A percentile compares a stretch with the other conserved stretches of the same genome.
These are phyloP conservation scores for Otolemur garnettii DNA, from an alignment of 2,113 vertebrate species.

Conservation along the genomic window DNA sequence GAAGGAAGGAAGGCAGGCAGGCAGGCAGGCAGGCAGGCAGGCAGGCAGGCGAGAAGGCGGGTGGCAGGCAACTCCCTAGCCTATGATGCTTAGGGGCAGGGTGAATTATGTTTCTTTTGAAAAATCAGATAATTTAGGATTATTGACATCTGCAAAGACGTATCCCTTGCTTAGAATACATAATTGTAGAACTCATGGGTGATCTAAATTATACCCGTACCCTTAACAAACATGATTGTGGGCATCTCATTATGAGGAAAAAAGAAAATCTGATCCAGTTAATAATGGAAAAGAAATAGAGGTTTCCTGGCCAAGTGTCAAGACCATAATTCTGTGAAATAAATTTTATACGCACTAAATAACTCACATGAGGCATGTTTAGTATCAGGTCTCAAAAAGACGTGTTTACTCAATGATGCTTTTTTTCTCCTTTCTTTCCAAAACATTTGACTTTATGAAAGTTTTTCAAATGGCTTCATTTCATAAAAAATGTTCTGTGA, in stretches of 20 bases:
- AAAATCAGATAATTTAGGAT: neutral
- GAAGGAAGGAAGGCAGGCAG: neutral
- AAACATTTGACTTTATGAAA: constrained; percentile 16
- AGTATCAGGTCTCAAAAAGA: neutral
- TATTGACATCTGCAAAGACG: neutral
- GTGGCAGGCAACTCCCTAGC: neutral
- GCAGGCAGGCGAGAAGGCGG: too few species aligned
- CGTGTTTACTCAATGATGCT: constrained; percentile 12
- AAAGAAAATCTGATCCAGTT: neutral
- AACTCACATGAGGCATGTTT: neutral
- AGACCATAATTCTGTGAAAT: neutral
- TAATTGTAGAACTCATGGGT: neutral
- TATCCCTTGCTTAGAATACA: neutral
- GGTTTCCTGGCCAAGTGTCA: neutral
- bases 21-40: rapidly evolving
- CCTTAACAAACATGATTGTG: neutral
- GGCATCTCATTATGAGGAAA: neutral
- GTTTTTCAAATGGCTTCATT: constrained; percentile 54
- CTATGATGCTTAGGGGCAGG: neutral
- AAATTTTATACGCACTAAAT: neutral
- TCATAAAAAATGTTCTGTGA: constrained; percentile 14
- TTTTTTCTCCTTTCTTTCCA: constrained; percentile 1
- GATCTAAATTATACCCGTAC: neutral
- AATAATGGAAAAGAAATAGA: constrained; percentile 29
- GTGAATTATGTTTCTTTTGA: neutral